Evolutionary conservation across 2,113 vertebrate species (phyloP), one percentile per base, ranked within the genome.

Genomic region (Mastomys natalensis): DNA sequence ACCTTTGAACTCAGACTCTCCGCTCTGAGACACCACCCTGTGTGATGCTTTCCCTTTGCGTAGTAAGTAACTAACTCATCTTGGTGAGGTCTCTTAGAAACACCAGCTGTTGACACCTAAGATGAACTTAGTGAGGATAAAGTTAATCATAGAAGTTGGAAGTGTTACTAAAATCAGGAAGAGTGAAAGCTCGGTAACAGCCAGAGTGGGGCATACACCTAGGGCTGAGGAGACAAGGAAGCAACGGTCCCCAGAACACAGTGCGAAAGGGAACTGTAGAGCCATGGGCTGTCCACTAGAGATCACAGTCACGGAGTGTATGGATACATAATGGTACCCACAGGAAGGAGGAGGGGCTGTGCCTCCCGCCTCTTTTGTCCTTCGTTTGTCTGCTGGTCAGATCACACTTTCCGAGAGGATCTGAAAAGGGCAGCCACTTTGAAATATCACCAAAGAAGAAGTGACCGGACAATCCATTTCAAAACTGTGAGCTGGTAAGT

Each of bases 401-500:
- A 87, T 90, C 62, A 51, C n/a, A 55, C 89, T 87, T 93, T 93
- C 80, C 94, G 82, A 91, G 92, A 95, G 62, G 80, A 93, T 40
- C 64, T 91, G 74, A 89, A 92, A 97, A 96, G 40, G 22, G 72
- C 89, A 91, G 29, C 13, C 87, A 93, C 94, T 90, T 90, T 66
- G 78, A 90, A 95, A 93, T 90, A 81, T 4, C 40, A 96, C 43
- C 64, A 97, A 86, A 82, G 87, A 95, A 92, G 26, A 77, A 81
- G 53, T 66, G 77, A 53, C 53, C 89, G 92, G 90, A 90, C 55
- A 92, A 89, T 93, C 19, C 40, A 48, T 92, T 90, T 73, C 80
- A 37, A 64, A 95, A 93, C 3, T n/a, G n/a, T 90, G 81, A 93
- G 21, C 10, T 26, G 40, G 87, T 76, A 55, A 73, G 12, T 34